Percentiles rank a stretch among this genome's conserved stretches.
phyloP scores from a whole-genome alignment of 2,113 vertebrate genomes.

The Sciurus niger region DNA sequence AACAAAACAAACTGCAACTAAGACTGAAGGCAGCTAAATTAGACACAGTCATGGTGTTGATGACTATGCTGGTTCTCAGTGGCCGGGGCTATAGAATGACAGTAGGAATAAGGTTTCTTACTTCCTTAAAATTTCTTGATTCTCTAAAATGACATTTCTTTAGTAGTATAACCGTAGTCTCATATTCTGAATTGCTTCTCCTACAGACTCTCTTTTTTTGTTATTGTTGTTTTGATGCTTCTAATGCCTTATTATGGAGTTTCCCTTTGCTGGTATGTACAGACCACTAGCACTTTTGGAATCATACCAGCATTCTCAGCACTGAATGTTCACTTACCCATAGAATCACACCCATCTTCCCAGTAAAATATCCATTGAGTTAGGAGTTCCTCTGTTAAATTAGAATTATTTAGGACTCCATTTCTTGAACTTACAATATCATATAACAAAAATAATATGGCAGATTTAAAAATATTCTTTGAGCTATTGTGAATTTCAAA shows the following conservation, averaged over 20 bases:
- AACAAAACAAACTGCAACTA: background rate
- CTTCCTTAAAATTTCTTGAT: background rate
- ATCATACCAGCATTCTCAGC: background rate
- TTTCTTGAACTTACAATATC: background rate
- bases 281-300: background rate
- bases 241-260: background rate
- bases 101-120: background rate
- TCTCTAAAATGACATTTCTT: background rate
- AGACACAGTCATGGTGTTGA: background rate
- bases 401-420: background rate
- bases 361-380: background rate
- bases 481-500: background rate
- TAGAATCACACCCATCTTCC: background rate
- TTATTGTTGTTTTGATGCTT: background rate
- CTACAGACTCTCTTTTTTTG: background rate
- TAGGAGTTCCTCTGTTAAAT: background rate
- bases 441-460: background rate
- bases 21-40: background rate
- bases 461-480: background rate
- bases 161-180: background rate
- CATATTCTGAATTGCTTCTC: background rate
- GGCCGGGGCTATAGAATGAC: background rate
- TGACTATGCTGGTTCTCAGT: background rate
- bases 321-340: background rate
- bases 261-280: background rate